Percentiles rank a stretch among this genome's conserved stretches.
These are phyloP conservation scores for Gasterosteus nipponicus DNA, from an alignment of 2,113 vertebrate genomes.

Conservation along the genomic window DNA sequence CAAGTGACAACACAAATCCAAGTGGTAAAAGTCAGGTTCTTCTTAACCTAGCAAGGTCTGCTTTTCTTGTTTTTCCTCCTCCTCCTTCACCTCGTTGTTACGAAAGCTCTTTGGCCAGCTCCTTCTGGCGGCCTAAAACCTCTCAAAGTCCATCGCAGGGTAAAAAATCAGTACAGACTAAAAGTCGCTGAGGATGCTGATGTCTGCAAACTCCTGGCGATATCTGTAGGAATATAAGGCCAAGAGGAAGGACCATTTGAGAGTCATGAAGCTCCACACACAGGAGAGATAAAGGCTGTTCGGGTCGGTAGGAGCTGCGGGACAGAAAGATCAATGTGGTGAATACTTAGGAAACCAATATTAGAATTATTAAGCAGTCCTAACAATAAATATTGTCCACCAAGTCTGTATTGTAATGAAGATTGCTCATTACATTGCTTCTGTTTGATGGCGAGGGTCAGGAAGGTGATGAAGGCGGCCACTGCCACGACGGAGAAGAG, in stretches of 20 bases:
- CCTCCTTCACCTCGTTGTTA: slow-evolving; percentile 35
- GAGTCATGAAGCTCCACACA: slow-evolving; percentile 91
- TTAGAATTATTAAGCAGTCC: background rate
- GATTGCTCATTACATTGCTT: slow-evolving; percentile 84
- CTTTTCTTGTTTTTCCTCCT: slow-evolving; percentile 9
- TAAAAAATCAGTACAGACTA: slow-evolving; percentile 70
- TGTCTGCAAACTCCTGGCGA: slow-evolving; percentile 92
- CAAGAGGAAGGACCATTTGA: slow-evolving; percentile 93
- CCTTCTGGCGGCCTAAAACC: slow-evolving; percentile 25
- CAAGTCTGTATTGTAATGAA: background rate
- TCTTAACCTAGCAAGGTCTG: slow-evolving; percentile 33
- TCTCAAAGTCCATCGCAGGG: slow-evolving; percentile 37
- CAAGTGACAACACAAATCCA: slow-evolving; percentile 53
- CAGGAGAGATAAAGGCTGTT: slow-evolving; percentile 89
- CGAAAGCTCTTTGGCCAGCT: slow-evolving; percentile 52
- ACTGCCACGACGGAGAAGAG: slow-evolving; percentile 86
- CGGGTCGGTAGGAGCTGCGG: slow-evolving; percentile 85
- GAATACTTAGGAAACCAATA: background rate
- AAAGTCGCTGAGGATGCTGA: slow-evolving; percentile 97
- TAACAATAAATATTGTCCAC: background rate
- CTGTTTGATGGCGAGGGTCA: slow-evolving; percentile 86
- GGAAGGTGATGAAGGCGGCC: slow-evolving; percentile 87
- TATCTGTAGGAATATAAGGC: slow-evolving; percentile 88
- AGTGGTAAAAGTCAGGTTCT: slow-evolving; percentile 50
- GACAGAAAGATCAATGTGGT: slow-evolving; percentile 3